phyloP scores from a whole-genome alignment of 1,140 invertebrate species.

The Sinella curviseta region DNA sequence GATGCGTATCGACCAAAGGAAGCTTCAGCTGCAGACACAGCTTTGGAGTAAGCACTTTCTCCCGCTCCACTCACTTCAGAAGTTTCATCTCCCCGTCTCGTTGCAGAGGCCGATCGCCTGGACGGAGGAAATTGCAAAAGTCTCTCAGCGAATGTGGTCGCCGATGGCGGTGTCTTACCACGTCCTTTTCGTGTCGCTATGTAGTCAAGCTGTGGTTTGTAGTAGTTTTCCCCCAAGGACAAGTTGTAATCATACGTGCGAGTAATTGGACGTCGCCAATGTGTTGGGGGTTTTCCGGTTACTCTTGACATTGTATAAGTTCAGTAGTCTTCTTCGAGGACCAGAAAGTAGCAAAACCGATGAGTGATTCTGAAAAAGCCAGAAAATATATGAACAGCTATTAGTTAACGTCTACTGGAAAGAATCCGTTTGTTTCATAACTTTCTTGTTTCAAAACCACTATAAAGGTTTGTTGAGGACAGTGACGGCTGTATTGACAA shows the following conservation, averaged over 20 bases:
- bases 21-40: neutral
- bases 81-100: slow-evolving; percentile 20
- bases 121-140: neutral
- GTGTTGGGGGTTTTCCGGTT: slow-evolving; percentile 2
- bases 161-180: slow-evolving; percentile 34
- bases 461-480: too few species aligned
- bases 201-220: slow-evolving; percentile 43
- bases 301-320: neutral
- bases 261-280: slow-evolving; percentile 40
- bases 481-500: too few species aligned
- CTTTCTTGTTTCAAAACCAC: too few species aligned
- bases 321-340: neutral
- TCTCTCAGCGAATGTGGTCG: slow-evolving; percentile 43
- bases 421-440: too few species aligned
- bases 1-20: slow-evolving; percentile 5
- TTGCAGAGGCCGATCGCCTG: slow-evolving; percentile 14
- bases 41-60: neutral
- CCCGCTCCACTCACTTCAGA: neutral
- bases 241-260: slow-evolving; percentile 44
- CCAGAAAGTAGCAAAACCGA: neutral
- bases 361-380: neutral
- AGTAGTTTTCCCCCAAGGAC: slow-evolving; percentile 40
- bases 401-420: too few species aligned
- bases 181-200: slow-evolving; percentile 29
- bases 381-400: slow-evolving; percentile 6